These are phyloP conservation scores for Phymorhynchus buccinoides DNA, from an alignment of 1,140 invertebrate genomes.

Conservation along the genomic window DNA sequence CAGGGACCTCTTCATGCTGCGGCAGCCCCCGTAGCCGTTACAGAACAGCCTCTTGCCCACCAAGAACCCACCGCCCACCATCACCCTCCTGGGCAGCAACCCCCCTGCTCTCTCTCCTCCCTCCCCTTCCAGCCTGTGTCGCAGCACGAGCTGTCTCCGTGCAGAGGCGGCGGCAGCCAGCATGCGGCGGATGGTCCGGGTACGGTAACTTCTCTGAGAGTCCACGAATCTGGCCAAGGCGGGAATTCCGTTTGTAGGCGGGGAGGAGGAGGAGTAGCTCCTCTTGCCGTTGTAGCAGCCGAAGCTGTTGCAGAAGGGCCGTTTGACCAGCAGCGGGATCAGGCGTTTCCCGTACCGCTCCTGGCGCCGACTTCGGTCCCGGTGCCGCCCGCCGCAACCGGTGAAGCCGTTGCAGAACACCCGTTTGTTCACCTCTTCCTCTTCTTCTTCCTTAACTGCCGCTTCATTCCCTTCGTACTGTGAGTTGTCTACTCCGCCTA, in stretches of 20 bases:
- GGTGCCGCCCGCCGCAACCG: constrained; percentile 47
- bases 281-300: constrained; percentile 46
- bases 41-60: constrained; percentile 48
- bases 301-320: constrained; percentile 52
- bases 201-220: neutral
- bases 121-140: neutral
- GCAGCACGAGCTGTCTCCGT: neutral
- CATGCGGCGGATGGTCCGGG: neutral
- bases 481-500: too few relatives aligned
- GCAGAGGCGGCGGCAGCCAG: neutral
- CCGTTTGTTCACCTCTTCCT: constrained; percentile 33
- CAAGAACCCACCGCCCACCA: neutral
- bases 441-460: neutral
- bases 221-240: neutral
- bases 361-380: constrained; percentile 36
- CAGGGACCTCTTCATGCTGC: constrained; percentile 37
- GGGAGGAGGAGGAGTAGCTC: neutral
- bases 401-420: constrained; percentile 54
- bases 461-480: too few relatives aligned
- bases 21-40: constrained; percentile 50
- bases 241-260: neutral
- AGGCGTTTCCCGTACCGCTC: neutral
- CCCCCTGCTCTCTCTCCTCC: neutral
- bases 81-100: neutral
- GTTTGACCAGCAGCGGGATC: constrained; percentile 32